Conservation (phyloP, 2,113 vertebrate genomes). For the Notarius quadriscutis region DNA sequence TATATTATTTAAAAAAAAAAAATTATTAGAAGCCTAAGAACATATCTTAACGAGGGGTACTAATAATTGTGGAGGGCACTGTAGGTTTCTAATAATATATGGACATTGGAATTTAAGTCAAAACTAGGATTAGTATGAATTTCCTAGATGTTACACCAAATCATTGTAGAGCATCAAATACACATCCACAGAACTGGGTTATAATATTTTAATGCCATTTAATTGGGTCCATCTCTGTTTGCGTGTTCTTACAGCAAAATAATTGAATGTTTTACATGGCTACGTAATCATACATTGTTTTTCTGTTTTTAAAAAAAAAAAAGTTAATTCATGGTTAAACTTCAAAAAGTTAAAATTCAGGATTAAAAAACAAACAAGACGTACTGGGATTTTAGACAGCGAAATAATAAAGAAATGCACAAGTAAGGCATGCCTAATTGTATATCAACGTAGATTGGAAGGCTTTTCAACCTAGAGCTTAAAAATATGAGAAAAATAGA, state of each 20-base stretch:
- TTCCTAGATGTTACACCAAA: neutral
- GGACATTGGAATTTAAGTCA: too few relatives aligned
- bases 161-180: neutral
- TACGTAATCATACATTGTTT: neutral
- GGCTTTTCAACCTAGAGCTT: neutral
- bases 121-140: too few relatives aligned
- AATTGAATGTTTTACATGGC: neutral
- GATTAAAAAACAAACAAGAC: neutral
- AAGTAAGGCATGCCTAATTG: neutral
- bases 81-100: too few relatives aligned
- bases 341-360: neutral
- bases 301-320: neutral
- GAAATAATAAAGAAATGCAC: neutral
- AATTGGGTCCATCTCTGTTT: neutral
- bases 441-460: neutral
- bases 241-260: neutral
- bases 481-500: neutral
- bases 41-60: too few relatives aligned
- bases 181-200: neutral
- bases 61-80: too few relatives aligned
- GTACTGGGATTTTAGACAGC: conserved; percentile 16
- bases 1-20: too few relatives aligned
- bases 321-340: neutral
- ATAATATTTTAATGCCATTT: neutral
- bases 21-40: too few relatives aligned